Evolutionary conservation across 2,797 vertebrate genomes (phyloP).

Genomic region (Malacoctenus gilli): DNA sequence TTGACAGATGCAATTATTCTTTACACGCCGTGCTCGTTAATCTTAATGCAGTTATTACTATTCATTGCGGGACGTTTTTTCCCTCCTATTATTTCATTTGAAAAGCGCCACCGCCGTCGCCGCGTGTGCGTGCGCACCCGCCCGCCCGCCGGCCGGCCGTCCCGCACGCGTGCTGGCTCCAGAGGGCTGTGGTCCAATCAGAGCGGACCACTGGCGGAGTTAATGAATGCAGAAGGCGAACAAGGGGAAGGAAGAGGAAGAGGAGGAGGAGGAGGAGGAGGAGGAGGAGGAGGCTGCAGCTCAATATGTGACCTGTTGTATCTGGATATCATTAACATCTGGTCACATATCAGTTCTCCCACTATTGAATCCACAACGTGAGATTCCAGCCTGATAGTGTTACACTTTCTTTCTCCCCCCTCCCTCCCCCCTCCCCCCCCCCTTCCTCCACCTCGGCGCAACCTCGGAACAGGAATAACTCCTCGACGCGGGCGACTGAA

Average conservation of each 20-base stretch:
- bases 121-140: slow-evolving; percentile 11
- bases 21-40: slow-evolving; percentile 81
- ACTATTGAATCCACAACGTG: slow-evolving; percentile 37
- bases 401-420: not conserved
- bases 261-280: slow-evolving; percentile 3
- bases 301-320: slow-evolving; percentile 74
- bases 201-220: slow-evolving; percentile 50
- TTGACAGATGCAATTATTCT: slow-evolving; percentile 84
- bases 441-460: slow-evolving; percentile 26
- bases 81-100: slow-evolving; percentile 73
- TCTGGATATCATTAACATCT: slow-evolving; percentile 65
- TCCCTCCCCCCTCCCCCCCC: too few species aligned
- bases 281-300: slow-evolving; percentile 9
- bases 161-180: too few species aligned
- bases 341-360: slow-evolving; percentile 65
- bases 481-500: slow-evolving; percentile 67
- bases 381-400: slow-evolving; percentile 18
- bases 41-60: slow-evolving; percentile 84
- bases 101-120: slow-evolving; percentile 50
- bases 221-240: slow-evolving; percentile 64
- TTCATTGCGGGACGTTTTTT: slow-evolving; percentile 75
- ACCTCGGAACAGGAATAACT: slow-evolving; percentile 61
- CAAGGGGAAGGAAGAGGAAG: slow-evolving; percentile 21
- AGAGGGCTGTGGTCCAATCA: slow-evolving; percentile 67
- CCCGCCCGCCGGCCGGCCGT: slow-evolving; percentile 30